phyloP scores from a whole-genome alignment of 2,888 invertebrate genomes.

The Mesoligia furuncula region DNA sequence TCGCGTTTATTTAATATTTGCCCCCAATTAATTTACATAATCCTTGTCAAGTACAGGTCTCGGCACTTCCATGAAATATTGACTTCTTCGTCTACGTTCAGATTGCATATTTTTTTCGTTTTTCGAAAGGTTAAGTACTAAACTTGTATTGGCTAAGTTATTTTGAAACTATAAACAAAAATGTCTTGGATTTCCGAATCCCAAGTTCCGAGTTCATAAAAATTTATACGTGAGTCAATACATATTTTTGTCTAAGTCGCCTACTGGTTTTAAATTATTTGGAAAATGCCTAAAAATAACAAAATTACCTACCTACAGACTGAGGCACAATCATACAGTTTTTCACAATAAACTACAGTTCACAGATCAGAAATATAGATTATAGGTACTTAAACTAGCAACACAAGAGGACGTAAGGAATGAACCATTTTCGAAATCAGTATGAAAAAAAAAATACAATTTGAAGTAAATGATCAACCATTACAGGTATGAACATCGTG shows the following conservation, averaged over 20 bases:
- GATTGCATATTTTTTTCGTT: slow-evolving; percentile 19
- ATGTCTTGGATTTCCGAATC: not conserved
- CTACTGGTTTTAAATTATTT: not conserved
- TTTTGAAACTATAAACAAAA: not conserved
- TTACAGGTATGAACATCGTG: slow-evolving; percentile 62
- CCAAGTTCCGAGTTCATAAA: not conserved
- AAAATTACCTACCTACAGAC: not conserved
- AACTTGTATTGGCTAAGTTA: not conserved
- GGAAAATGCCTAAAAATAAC: not conserved
- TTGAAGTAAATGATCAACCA: slow-evolving; percentile 29
- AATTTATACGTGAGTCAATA: not conserved
- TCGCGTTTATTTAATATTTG: slow-evolving; percentile 78
- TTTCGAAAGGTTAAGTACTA: slow-evolving; percentile 1
- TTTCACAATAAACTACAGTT: not conserved
- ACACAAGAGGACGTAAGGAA: not conserved
- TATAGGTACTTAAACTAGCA: not conserved
- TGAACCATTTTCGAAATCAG: not conserved
- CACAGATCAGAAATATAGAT: not conserved
- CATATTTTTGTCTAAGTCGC: not conserved
- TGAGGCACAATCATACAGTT: not conserved
- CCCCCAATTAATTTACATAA: slow-evolving; percentile 83
- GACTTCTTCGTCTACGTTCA: slow-evolving; percentile 42
- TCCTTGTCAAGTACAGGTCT: slow-evolving; percentile 80
- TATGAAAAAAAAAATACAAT: slow-evolving; percentile 13
- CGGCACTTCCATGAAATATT: slow-evolving; percentile 64